phyloP scores from a whole-genome alignment of 2,113 vertebrate species.

The Lophura nycthemera region DNA sequence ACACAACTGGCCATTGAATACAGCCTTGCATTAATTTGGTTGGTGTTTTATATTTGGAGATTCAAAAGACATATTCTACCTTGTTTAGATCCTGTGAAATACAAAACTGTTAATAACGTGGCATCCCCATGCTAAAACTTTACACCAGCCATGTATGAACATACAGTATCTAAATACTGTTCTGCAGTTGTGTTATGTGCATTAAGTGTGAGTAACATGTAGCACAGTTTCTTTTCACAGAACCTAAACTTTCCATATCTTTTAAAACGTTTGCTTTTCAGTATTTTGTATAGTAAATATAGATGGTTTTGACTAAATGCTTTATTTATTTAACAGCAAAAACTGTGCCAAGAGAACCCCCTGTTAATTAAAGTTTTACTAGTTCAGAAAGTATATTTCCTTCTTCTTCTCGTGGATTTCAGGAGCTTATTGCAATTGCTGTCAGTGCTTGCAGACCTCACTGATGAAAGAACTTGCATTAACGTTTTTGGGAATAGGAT shows the following conservation, averaged over 20 bases:
- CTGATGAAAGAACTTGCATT: slow-evolving; percentile 32
- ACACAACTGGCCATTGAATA: not conserved
- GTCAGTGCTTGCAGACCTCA: slow-evolving; percentile 47
- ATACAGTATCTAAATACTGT: slow-evolving; percentile 53
- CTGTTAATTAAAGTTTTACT: slow-evolving; percentile 70
- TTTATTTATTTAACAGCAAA: slow-evolving; percentile 88
- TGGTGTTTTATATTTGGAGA: not conserved
- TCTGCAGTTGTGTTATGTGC: slow-evolving; percentile 67
- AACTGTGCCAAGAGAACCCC: slow-evolving; percentile 81
- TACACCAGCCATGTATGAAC: slow-evolving; percentile 49
- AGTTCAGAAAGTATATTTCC: slow-evolving; percentile 34
- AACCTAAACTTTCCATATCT: slow-evolving; percentile 57
- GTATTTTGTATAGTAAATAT: slow-evolving; percentile 81
- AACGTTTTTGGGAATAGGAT: slow-evolving; percentile 34
- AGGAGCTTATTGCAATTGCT: slow-evolving; percentile 55
- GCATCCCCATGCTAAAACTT: slow-evolving; percentile 42
- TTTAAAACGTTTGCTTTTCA: slow-evolving; percentile 58
- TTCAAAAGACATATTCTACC: not conserved
- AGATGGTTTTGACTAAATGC: slow-evolving; percentile 84
- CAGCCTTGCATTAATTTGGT: not conserved
- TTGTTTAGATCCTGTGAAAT: slow-evolving; percentile 29
- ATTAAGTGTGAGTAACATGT: slow-evolving; percentile 68
- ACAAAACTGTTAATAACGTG: slow-evolving; percentile 40
- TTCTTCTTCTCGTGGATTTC: slow-evolving; percentile 56
- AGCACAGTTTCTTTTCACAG: slow-evolving; percentile 71